These are phyloP conservation scores for Dufourea novaeangliae DNA, from an alignment of 1,140 invertebrate species.

Conservation along the genomic window DNA sequence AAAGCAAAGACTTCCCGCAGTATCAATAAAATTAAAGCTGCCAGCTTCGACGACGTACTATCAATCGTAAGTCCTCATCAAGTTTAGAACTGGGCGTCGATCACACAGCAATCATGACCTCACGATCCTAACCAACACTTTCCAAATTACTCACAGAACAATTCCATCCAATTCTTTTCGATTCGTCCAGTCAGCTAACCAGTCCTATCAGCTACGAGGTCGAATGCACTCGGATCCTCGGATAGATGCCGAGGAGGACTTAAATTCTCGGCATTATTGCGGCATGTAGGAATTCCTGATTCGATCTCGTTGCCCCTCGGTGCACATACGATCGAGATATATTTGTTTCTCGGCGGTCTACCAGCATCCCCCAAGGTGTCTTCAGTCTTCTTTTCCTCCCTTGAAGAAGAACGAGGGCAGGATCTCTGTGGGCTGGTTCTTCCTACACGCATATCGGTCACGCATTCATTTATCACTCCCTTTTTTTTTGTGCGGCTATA, in stretches of 20 bases:
- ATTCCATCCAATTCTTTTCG: too few relatives aligned
- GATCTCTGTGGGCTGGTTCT: neutral
- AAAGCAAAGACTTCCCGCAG: too few relatives aligned
- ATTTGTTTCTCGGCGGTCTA: slow-evolving; percentile 8
- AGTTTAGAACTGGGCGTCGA: too few relatives aligned
- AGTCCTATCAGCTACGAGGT: neutral
- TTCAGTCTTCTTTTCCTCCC: slow-evolving; percentile 44
- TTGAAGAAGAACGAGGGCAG: neutral
- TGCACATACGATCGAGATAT: slow-evolving; percentile 50
- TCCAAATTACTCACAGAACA: too few relatives aligned
- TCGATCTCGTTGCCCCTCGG: neutral
- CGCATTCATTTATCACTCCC: slow-evolving; percentile 63
- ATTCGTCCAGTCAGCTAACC: too few relatives aligned
- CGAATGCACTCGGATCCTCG: neutral
- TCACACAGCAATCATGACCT: too few relatives aligned
- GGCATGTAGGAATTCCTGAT: slow-evolving; percentile 9
- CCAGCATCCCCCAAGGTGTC: slow-evolving; percentile 47
- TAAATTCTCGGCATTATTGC: slow-evolving; percentile 3
- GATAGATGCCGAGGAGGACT: neutral
- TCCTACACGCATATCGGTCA: slow-evolving; percentile 40
- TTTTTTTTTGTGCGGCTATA: slow-evolving; percentile 5
- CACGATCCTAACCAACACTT: too few relatives aligned
- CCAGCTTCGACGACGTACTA: too few relatives aligned
- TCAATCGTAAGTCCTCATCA: too few relatives aligned
- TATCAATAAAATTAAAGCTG: too few relatives aligned